A percentile compares a stretch with the other conserved stretches of the same genome.
These are phyloP conservation scores for Drosophila ohnishii DNA, from an alignment of 1,140 invertebrate genomes.

Conservation along the genomic window DNA sequence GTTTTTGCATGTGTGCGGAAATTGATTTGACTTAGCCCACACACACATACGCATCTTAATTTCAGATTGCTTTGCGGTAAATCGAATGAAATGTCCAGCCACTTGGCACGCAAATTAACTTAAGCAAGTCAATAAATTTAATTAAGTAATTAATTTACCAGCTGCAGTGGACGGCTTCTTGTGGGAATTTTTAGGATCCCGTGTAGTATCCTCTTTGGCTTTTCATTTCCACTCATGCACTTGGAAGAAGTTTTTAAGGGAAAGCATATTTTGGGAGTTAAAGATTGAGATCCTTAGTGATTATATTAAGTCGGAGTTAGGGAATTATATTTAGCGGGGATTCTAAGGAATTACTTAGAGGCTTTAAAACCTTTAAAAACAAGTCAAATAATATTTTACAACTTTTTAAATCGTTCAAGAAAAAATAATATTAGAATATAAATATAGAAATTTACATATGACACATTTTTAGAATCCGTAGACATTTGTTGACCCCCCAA, in stretches of 20 bases:
- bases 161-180: slow-evolving; percentile 7
- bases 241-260: not conserved
- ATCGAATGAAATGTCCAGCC: slow-evolving; percentile 48
- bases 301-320: no score
- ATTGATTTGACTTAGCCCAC: slow-evolving; percentile 35
- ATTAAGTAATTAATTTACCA: slow-evolving; percentile 63
- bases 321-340: no score
- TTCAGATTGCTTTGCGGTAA: slow-evolving; percentile 51
- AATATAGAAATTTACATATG: no score
- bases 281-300: no score
- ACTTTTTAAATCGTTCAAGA: no score
- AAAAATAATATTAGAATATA: no score
- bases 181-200: slow-evolving; percentile 4
- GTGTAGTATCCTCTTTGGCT: not conserved
- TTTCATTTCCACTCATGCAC: not conserved
- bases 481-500: no score
- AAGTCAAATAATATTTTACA: no score
- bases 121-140: slow-evolving; percentile 64
- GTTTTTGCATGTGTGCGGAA: slow-evolving; percentile 30
- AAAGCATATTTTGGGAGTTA: not conserved
- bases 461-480: no score
- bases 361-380: no score
- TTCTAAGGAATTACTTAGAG: no score
- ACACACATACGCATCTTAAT: slow-evolving; percentile 17
- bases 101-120: slow-evolving; percentile 47